phyloP scores from a whole-genome alignment of 2,113 vertebrate genomes.

The Heteronetta atricapilla region DNA sequence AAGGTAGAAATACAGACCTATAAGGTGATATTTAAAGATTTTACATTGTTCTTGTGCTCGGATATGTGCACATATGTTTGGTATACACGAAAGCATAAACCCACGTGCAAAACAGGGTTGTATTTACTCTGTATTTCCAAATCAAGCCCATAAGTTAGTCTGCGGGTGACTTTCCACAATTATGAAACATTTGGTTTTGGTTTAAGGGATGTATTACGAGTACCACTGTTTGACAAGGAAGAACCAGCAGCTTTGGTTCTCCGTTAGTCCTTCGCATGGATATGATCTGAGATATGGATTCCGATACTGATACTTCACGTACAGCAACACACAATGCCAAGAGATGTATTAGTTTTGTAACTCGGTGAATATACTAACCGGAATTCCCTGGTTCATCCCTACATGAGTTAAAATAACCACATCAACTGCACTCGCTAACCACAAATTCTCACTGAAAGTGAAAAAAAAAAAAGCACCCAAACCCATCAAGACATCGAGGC shows the following conservation, averaged over 20 bases:
- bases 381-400: not conserved
- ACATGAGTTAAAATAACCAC: not conserved
- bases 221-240: constrained; percentile 32
- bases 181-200: not conserved
- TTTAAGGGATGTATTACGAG: constrained; percentile 1
- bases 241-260: not conserved
- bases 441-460: not conserved
- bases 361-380: not conserved
- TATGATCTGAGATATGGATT: not conserved
- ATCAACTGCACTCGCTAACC: not conserved
- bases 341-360: not conserved
- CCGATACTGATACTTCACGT: not conserved
- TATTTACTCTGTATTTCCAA: not conserved
- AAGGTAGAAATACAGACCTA: not conserved
- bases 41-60: not conserved
- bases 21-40: not conserved
- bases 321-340: not conserved
- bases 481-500: not conserved
- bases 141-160: not conserved
- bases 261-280: not conserved
- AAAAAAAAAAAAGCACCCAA: not conserved
- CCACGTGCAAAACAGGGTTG: not conserved
- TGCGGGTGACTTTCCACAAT: not conserved
- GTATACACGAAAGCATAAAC: not conserved
- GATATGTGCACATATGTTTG: constrained; percentile 13